Evolutionary conservation across 92 coral and sea anemone genomes (phyloP).

Genomic region (Diadumene lineata): DNA sequence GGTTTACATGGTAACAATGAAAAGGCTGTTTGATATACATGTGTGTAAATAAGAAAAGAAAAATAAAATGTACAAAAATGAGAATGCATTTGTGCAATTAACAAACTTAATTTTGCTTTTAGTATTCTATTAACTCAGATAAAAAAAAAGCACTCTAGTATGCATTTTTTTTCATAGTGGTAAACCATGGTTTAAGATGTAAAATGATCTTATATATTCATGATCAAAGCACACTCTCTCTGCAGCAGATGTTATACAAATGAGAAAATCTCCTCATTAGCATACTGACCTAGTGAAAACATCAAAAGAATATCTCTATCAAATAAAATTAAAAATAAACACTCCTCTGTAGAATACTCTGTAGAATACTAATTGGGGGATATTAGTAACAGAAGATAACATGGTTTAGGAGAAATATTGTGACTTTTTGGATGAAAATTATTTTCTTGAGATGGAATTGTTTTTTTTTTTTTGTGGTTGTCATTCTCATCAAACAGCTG

Average conservation of each 20-base stretch:
- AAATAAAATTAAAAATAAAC: not conserved
- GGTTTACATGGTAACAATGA: too few species aligned
- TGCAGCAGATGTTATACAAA: slow-evolving; percentile 12
- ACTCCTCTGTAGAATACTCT: too few species aligned
- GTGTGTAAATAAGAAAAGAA: too few species aligned
- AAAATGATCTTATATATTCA: not conserved
- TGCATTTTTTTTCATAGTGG: not conserved
- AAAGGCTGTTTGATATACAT: too few species aligned
- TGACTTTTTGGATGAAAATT: not conserved
- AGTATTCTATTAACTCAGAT: too few species aligned
- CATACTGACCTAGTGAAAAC: not conserved
- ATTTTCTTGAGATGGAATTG: not conserved
- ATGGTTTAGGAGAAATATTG: not conserved
- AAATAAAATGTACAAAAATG: too few species aligned
- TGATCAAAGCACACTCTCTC: not conserved
- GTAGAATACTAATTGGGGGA: too few species aligned
- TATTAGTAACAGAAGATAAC: too few species aligned
- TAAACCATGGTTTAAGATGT: not conserved
- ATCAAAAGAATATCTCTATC: not conserved
- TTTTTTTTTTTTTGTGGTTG: not conserved
- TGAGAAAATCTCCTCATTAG: not conserved
- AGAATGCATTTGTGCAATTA: too few species aligned
- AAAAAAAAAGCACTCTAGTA: too few species aligned
- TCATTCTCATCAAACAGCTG: slow-evolving; percentile 5
- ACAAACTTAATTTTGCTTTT: too few species aligned